A percentile compares a stretch with the other conserved stretches of the same genome.
phyloP scores from a whole-genome alignment of 1,140 invertebrate species.

The Bombus sibiricus region DNA sequence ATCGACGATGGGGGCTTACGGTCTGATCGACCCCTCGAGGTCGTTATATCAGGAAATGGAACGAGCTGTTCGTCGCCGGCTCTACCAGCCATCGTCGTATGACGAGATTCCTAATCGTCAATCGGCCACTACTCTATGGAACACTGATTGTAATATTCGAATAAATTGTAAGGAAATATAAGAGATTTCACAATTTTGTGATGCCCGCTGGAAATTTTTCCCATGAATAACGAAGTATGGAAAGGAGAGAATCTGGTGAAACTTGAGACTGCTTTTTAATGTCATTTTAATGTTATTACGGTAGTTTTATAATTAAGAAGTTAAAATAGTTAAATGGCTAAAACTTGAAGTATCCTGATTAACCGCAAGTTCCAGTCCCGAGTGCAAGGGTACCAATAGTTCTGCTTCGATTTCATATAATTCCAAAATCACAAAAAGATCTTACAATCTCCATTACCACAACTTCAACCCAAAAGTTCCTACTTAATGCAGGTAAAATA shows the following conservation, averaged over 20 bases:
- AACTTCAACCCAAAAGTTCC: not conserved
- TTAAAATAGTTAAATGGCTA: no score
- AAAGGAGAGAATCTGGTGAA: not conserved
- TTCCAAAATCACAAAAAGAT: not conserved
- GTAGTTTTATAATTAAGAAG: no score
- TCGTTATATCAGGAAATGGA: conserved; percentile 46
- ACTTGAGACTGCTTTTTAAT: no score
- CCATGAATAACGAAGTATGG: not conserved
- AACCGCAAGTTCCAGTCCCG: not conserved
- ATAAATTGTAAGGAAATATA: not conserved
- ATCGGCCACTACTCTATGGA: not conserved
- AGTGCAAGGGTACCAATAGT: not conserved
- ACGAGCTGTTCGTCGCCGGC: not conserved
- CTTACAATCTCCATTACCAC: no score
- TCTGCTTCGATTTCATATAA: not conserved
- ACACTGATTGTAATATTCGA: not conserved
- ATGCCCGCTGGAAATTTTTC: not conserved
- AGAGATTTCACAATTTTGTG: not conserved
- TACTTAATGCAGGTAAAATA: not conserved
- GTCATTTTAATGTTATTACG: no score
- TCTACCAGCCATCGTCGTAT: not conserved
- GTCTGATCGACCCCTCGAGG: conserved; percentile 45
- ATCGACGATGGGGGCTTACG: conserved; percentile 29
- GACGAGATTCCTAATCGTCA: not conserved
- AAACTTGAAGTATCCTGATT: no score